Base-by-base conservation (phyloP, 2,888 invertebrate species). In the Cheilosia impressa region DNA sequence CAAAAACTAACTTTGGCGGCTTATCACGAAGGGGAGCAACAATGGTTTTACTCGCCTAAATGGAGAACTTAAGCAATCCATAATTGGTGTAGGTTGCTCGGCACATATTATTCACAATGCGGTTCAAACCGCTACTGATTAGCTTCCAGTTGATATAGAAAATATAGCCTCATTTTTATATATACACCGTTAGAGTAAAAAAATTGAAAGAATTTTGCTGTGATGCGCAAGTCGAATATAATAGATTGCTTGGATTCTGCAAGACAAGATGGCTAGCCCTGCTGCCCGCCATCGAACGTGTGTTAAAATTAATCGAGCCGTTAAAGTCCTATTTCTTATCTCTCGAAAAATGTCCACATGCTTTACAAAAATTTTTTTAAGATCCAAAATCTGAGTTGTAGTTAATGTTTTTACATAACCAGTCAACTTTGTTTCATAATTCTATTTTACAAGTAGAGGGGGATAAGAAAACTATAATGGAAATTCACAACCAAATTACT, bases 201-300 rank as follows among this genome's bases (percentile, higher is more conserved):
- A 69, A 69, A 47, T 45, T 69, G n/a, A 69, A 57, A 69, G 57
- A 57, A 57, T 69, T 69, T 15, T 66, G 66, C 38, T 38, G 52
- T 43, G 53, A 55, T 66, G 66, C 66, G 24, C 66, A 66, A 27
- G 55, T 69, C 47, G 69, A 69, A 57, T 69, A 69, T 15, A 69
- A 17, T 45, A 57, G 24, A 24, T 24, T 24, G 24, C 24, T 24
- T 24, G 24, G 24, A 2, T 24, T 24, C 24, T 24, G 24, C n/a
- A n/a, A n/a, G n/a, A n/a, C n/a, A n/a, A n/a, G n/a, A n/a, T n/a
- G n/a, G n/a, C n/a, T n/a, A n/a, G n/a, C 24, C 41, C 31, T 31
- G 69, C 22, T 47, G 6, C 45, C 19, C 15, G 45, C 69, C 34
- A 69, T 69, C 19, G 69, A 69, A 47, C 57, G 69, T 15, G 45